phyloP scores from a whole-genome alignment of 30 jellyfish, hydroid and myxozoan genomes.

The Turritopsis rubra region DNA sequence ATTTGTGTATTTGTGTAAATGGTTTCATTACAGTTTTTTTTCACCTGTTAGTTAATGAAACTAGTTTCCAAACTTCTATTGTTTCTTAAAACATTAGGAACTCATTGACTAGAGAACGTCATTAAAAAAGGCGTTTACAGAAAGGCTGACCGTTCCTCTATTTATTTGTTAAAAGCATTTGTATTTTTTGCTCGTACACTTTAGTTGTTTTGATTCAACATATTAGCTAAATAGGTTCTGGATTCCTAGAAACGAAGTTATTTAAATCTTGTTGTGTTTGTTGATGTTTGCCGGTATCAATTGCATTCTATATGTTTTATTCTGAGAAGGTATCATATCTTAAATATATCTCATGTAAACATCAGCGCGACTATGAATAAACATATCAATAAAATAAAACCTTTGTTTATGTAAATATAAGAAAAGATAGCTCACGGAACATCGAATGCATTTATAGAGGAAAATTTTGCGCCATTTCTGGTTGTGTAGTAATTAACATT shows the following conservation, averaged over 20 bases:
- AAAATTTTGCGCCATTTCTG: no score
- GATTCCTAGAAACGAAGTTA: background rate
- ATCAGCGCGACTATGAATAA: background rate
- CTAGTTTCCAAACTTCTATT: background rate
- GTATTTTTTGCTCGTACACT: background rate
- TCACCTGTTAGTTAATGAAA: background rate
- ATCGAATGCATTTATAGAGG: background rate
- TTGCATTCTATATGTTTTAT: background rate
- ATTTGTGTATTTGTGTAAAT: background rate
- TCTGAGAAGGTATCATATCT: background rate
- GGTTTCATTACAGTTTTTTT: background rate
- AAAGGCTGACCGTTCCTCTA: background rate
- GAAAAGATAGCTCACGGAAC: background rate
- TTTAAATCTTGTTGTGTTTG: background rate
- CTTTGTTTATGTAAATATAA: no score
- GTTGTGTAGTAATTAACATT: no score
- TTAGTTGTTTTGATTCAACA: background rate
- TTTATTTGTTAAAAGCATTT: background rate
- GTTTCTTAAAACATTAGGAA: background rate
- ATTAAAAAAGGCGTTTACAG: background rate
- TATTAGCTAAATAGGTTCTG: background rate
- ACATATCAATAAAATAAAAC: no score
- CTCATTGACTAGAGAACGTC: background rate
- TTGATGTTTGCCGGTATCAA: background rate
- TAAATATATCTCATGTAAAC: background rate